Evolutionary conservation across 2,113 vertebrate species (phyloP).

Genomic region (Sigmodon hispidus): DNA sequence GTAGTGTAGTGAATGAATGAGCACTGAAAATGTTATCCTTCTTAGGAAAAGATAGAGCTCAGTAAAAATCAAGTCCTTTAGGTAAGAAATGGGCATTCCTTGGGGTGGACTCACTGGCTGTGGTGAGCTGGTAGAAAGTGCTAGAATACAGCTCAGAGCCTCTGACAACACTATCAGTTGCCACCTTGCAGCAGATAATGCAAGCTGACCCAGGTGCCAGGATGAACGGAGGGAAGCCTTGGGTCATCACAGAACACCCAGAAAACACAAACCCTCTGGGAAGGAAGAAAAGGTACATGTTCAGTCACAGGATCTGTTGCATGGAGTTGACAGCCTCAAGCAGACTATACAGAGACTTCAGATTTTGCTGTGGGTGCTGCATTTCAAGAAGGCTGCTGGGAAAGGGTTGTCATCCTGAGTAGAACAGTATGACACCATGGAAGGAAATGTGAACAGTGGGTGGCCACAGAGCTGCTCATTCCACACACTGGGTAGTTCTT

Average conservation of each 20-base stretch:
- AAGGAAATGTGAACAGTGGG: background rate
- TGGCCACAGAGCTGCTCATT: no score
- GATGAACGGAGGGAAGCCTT: background rate
- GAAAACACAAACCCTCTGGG: background rate
- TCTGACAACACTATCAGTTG: background rate
- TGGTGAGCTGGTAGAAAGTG: background rate
- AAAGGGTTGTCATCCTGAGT: background rate
- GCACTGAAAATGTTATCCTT: background rate
- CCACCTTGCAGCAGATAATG: rapidly evolving
- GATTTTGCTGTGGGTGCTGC: background rate
- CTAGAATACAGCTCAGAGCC: no score
- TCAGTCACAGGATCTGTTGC: background rate
- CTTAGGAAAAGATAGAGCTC: background rate
- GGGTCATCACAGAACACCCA: background rate
- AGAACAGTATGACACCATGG: background rate
- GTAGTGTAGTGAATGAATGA: background rate
- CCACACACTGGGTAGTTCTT: background rate
- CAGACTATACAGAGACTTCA: rapidly evolving
- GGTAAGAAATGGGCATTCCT: background rate
- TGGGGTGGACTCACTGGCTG: rapidly evolving
- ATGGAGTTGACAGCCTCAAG: background rate
- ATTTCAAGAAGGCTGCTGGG: background rate
- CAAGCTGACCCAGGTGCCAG: background rate
- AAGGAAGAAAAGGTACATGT: background rate
- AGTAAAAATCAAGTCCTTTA: background rate